These are phyloP conservation scores for Solenopsis fugax DNA, from an alignment of 1,140 invertebrate species.

Conservation along the genomic window DNA sequence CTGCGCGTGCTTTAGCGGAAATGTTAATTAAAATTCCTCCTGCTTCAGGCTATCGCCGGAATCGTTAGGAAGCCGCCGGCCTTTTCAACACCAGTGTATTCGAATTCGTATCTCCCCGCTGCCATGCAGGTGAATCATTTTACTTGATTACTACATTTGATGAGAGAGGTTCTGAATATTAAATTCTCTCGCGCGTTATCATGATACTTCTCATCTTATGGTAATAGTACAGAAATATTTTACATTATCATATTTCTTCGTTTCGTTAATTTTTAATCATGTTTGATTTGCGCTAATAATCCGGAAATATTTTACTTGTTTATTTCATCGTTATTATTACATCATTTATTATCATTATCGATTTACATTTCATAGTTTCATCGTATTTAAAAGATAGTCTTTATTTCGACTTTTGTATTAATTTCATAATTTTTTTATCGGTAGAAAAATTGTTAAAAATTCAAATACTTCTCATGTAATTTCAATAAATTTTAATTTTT, in stretches of 20 bases:
- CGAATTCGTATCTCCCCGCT: constrained; percentile 81
- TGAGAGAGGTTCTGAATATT: constrained; percentile 30
- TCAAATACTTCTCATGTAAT: background rate
- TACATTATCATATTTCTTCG: background rate
- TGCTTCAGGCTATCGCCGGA: constrained; percentile 71
- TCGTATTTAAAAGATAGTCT: background rate
- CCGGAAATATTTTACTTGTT: no score
- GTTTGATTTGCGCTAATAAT: background rate
- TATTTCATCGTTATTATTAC: no score
- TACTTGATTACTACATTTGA: constrained; percentile 37
- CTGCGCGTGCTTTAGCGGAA: constrained; percentile 10
- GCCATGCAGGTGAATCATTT: constrained; percentile 80
- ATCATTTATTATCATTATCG: no score
- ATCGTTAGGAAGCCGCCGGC: constrained; percentile 79
- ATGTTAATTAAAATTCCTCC: constrained; percentile 50
- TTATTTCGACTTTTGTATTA: background rate
- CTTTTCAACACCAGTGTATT: constrained; percentile 80
- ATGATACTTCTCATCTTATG: background rate
- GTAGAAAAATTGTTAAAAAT: background rate
- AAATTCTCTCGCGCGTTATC: background rate
- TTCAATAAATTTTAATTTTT: background rate
- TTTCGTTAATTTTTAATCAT: background rate
- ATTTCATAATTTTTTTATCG: background rate
- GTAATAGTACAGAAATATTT: constrained; percentile 10
- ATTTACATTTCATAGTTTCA: background rate